Percentiles rank a stretch among this genome's conserved stretches.
These are phyloP conservation scores for Drosophila diplacantha DNA, from an alignment of 2,888 invertebrate species.

Conservation along the genomic window DNA sequence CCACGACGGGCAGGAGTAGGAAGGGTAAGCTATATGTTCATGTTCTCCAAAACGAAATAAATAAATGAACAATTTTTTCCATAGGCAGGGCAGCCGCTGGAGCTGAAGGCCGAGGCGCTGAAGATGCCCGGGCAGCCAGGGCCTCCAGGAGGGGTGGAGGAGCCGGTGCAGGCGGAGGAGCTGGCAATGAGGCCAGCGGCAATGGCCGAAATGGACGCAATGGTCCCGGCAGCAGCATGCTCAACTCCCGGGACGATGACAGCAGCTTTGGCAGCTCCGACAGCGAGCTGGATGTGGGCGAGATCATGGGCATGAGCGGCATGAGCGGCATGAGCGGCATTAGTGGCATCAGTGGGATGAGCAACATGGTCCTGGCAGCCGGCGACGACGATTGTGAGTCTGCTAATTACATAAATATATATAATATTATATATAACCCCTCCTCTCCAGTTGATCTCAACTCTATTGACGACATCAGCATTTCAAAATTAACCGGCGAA, in stretches of 20 bases:
- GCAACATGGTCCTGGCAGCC: constrained; percentile 31
- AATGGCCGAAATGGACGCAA: constrained; percentile 42
- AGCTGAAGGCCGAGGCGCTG: constrained; percentile 5
- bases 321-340: constrained; percentile 36
- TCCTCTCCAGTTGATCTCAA: constrained; percentile 72
- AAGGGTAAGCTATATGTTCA: constrained; percentile 49
- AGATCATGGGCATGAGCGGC: constrained; percentile 63
- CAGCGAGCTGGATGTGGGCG: constrained; percentile 75
- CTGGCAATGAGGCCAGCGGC: background rate
- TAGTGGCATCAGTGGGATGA: constrained; percentile 66
- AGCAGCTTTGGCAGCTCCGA: constrained; percentile 77
- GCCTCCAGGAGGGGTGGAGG: background rate
- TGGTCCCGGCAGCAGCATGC: constrained; percentile 42
- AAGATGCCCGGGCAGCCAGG: constrained; percentile 10
- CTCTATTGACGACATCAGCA: constrained; percentile 76
- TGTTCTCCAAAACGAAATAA: too few species aligned
- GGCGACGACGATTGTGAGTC: constrained; percentile 63
- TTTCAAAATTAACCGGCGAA: constrained; percentile 76
- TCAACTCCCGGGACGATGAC: constrained; percentile 66
- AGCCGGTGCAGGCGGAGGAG: background rate
- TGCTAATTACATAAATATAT: background rate
- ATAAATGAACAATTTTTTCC: background rate
- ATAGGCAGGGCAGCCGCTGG: constrained; percentile 4
- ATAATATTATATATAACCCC: constrained; percentile 8
- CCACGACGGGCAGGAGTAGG: constrained; percentile 75